Conservation (phyloP, 2,113 vertebrate genomes). For the Fregata magnificens region DNA sequence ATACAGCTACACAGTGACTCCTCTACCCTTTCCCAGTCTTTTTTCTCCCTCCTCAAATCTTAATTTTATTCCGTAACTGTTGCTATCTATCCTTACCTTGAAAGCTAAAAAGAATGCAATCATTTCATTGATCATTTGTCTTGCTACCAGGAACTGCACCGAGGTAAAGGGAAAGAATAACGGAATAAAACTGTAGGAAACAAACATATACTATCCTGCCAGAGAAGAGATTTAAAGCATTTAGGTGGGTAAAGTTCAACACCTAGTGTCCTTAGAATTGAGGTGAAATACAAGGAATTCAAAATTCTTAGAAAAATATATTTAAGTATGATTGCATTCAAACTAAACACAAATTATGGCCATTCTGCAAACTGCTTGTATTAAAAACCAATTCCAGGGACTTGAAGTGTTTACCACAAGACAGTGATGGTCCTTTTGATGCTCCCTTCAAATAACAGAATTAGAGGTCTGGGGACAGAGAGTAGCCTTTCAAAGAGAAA, state of each 20-base stretch:
- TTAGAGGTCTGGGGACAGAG: background rate
- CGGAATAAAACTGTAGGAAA: background rate
- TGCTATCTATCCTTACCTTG: background rate
- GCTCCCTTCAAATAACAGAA: background rate
- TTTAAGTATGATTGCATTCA: background rate
- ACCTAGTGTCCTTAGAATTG: background rate
- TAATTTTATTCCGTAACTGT: background rate
- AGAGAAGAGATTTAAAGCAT: background rate
- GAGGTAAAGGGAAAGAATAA: background rate
- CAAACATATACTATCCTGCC: background rate
- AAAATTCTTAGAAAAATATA: background rate
- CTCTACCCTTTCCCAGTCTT: background rate
- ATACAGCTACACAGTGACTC: background rate
- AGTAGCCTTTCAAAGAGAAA: background rate
- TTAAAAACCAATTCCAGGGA: background rate
- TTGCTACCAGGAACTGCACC: background rate
- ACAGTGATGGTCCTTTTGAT: background rate
- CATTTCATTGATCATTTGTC: background rate
- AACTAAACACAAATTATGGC: background rate
- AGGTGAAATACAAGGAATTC: background rate
- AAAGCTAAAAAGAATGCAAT: background rate
- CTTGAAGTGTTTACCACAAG: background rate
- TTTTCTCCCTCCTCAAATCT: background rate
- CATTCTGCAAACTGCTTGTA: background rate
- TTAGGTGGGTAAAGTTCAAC: background rate